Evolutionary conservation across 1,140 invertebrate genomes (phyloP), one percentile per base, ranked within the genome.

Genomic region (Oreohelix idahoensis): DNA sequence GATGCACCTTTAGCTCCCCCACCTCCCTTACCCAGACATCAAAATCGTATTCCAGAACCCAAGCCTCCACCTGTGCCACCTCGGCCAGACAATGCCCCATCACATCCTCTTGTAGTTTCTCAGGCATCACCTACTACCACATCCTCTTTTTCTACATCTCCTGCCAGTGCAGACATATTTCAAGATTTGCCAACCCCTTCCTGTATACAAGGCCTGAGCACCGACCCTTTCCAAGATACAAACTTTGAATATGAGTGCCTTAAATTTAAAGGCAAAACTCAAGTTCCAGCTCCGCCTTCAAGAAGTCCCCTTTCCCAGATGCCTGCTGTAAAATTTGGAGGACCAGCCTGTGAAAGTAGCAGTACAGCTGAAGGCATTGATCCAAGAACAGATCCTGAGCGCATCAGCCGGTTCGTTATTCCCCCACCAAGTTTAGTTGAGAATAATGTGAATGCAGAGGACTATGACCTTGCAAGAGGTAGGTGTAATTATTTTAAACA

Each of bases 331-430:
- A 29, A 66, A 29, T 1, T 32, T 66, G 63, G 29, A 66, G 29
- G 63, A 66, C 17, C 63, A 8, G 23, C 63, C 8, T 1, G 8
- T 66, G 63, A 32, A 66, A 13, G 2, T 5, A 77, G n/a, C 49
- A 53, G 17, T 32, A 2, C 15, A 51, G 75, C 2, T 11, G 38
- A 36, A 42, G 1, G 17, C 2, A 17, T 45, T 73, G 42, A 73
- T 42, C 42, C 71, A 42, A 45, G 29, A 20, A n/a, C 39, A 8
- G 58, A 69, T 45, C 77, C 77, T 39, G 77, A 69, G 58, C 32
- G 77, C 11, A 79, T 79, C 15, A 79, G 77, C 42, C 51, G 36
- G 13, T 79, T 79, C 66, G 77, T 79, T 8, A 79, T 79, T 32
- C 77, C 77, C 17, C 77, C 77, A 39, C 77, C 77, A 38, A 39